Evolutionary conservation across 53 echinoderm and acorn worm genomes (phyloP).

Genomic region (Henricia sp.): DNA sequence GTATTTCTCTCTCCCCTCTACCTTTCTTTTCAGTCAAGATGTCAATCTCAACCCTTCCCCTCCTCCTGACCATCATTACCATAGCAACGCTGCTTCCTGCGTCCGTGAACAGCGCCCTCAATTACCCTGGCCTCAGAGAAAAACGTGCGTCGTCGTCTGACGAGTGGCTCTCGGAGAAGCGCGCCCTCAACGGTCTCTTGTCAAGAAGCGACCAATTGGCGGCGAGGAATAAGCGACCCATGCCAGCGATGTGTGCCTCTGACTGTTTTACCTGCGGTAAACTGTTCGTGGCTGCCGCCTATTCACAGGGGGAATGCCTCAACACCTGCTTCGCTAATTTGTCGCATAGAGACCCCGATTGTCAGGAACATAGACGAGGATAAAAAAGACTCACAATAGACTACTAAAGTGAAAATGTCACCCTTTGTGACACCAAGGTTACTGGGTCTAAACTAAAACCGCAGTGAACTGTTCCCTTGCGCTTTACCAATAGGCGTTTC

Average conservation of each 20-base stretch:
- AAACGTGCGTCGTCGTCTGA: neutral
- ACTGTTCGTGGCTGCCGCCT: neutral
- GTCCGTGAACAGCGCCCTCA: neutral
- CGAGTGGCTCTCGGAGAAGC: too few species aligned
- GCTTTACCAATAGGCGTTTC: too few species aligned
- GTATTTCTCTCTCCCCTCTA: neutral
- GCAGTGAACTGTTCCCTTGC: too few species aligned
- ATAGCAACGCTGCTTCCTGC: neutral
- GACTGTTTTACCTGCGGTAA: slow-evolving; percentile 5
- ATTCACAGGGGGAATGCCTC: slow-evolving; percentile 6
- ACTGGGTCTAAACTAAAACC: too few species aligned
- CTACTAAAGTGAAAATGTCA: too few species aligned
- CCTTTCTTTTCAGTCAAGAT: slow-evolving; percentile 2
- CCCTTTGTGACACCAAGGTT: too few species aligned
- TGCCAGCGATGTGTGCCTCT: too few species aligned
- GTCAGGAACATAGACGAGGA: slow-evolving; percentile 8
- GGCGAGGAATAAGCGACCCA: neutral
- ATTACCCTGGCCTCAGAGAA: neutral
- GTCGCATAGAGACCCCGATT: neutral
- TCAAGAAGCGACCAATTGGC: neutral
- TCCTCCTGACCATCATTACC: neutral
- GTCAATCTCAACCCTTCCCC: neutral
- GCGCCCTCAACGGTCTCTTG: too few species aligned
- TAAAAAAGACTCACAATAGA: neutral
- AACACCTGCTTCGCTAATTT: neutral